Evolutionary conservation across 1,140 invertebrate genomes (phyloP), one percentile per base, ranked within the genome.

Genomic region (Apolygus lucorum): DNA sequence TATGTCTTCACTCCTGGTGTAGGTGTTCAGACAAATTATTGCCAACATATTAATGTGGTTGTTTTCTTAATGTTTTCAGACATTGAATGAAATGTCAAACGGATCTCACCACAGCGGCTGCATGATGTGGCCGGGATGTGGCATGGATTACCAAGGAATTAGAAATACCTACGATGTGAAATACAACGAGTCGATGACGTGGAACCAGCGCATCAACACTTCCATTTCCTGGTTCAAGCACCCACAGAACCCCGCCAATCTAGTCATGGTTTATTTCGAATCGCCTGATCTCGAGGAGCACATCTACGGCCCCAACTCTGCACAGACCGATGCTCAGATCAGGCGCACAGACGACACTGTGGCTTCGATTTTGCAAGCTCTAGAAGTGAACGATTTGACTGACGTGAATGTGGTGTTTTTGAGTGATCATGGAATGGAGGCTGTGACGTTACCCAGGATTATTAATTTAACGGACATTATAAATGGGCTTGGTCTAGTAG

Each of bases 351-450:
- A 90, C 74, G 76, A 81, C 52, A 77, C 84, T 25, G 83, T 86
- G 1, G 77, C 79, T 62, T 84, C 86, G 75, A 76, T 88, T 54
- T 78, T 88, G 73, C 71, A 83, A 21, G 78, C 83, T 73, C 73
- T 89, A 28, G 75, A 78, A 29, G 67, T 77, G 1, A 74, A 81
- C 68, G 76, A 79, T 11, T 76, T 90, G 42, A 79, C 86, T 74
- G 76, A 76, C 63, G 79, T 88, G 0, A 90, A 90, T 77, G 77
- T 91, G 0, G 82, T 91, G 69, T 80, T 91, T 59, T 77, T 89
- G 1, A 88, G 87, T 76, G 90, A 91, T 78, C 90, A 91, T 79
- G 90, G 90, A 17, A 89, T 90, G 86, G 74, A 82, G 1, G 76
- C 78, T 27, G 81, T 86, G 1, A 80, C 77, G 2, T 72, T 77